Evolutionary conservation across 2,113 vertebrate genomes (phyloP).

Genomic region (Nannospalax galili): DNA sequence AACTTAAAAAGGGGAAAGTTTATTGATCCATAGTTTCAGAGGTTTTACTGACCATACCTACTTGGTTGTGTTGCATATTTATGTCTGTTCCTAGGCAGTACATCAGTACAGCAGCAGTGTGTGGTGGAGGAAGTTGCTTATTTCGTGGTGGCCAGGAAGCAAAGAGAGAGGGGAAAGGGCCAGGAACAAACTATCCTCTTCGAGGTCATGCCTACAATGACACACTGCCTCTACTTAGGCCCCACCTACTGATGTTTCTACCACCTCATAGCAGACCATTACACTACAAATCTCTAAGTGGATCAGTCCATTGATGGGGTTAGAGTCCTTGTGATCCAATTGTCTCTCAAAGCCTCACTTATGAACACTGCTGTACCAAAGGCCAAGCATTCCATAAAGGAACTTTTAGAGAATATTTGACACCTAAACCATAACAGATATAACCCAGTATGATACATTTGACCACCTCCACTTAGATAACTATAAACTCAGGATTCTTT

Average conservation of each 20-base stretch:
- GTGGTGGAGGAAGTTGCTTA: not conserved
- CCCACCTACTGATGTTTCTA: not conserved
- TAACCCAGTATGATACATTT: not conserved
- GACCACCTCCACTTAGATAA: not conserved
- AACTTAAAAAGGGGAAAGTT: not conserved
- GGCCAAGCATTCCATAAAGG: not conserved
- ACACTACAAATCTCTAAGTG: not conserved
- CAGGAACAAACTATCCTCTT: not conserved
- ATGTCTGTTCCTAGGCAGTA: not conserved
- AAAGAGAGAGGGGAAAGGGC: not conserved
- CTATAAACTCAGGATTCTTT: not conserved
- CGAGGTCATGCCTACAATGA: not conserved
- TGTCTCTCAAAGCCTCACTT: not conserved
- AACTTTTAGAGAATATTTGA: not conserved
- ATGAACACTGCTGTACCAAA: not conserved
- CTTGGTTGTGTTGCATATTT: not conserved
- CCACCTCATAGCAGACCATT: not conserved
- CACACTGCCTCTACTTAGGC: not conserved
- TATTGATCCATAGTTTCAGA: not conserved
- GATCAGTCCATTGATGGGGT: not conserved
- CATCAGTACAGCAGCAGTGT: too few species aligned
- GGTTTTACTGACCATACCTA: too few species aligned
- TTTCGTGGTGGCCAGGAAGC: not conserved
- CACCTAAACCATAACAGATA: not conserved
- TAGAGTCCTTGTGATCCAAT: not conserved